Evolutionary conservation across 2,113 vertebrate genomes (phyloP), one percentile per base, ranked within the genome.

Genomic region (Pseudopipra pipra): DNA sequence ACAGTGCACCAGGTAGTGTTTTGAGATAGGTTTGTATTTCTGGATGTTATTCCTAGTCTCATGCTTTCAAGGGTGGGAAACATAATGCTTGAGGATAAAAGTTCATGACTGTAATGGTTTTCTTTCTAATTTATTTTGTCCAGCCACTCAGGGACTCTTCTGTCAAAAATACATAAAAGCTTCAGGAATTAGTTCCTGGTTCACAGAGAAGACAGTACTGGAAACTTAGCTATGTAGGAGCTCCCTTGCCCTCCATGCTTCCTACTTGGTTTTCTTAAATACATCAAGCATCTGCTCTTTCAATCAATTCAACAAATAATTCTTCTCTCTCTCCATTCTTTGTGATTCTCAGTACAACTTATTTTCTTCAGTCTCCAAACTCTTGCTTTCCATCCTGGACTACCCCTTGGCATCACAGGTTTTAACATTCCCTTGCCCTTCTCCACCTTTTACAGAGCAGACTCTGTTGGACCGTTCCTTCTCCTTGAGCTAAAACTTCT

Each of bases 151-250:
- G 22, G 16, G 28, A 11, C 11, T 77, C 24, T 84, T 92, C 37
- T 62, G 8, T 80, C 72, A 76, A 58, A 85, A 62, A 85, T 27
- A 13, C 7, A 3, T 46, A 54, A 49, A 27, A 54, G 35, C 55
- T 68, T 37, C 28, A 54, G 39, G 31, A 22, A 54, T 44, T 31
- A 83, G 24, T 24, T 85, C 27, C 44, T 66, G 41, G 27, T 55
- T 56, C 67, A 46, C 0, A 0, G 22, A 30, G 17, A 81, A 14
- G 71, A 46, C 3, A 6, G 37, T 30, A 58, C n/a, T 63, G 16
- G 51, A 39, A 82, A 61, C 8, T 23, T 20, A 93, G 20, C 22
- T 58, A 6, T 7, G 15, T 21, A 68, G 44, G 31, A 93, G 6
- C 7, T 83, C 28, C 14, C 2, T 4, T 87, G 24, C 13, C 12